Percentiles rank a stretch among this genome's conserved stretches.
Evolutionary conservation across 2,113 vertebrate genomes (phyloP).

Genomic region (Mesembrinibis cayennensis): DNA sequence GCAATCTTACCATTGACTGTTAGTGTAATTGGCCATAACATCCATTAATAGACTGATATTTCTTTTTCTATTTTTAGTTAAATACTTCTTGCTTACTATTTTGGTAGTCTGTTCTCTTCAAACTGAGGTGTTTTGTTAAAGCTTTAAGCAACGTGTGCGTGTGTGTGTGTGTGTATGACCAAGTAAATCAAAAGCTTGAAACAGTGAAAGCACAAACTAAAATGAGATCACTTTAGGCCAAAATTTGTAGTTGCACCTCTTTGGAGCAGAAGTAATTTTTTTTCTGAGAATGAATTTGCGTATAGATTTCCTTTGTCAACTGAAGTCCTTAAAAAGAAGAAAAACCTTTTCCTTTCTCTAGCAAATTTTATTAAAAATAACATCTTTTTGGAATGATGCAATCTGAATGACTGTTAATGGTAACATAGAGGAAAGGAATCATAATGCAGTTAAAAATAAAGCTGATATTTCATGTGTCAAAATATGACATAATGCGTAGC

Average conservation of each 20-base stretch:
- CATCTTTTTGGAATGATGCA: neutral
- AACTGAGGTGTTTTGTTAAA: neutral
- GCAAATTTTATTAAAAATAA: neutral
- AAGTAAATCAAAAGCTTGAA: neutral
- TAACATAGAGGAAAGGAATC: neutral
- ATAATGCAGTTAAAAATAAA: neutral
- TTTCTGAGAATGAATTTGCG: neutral
- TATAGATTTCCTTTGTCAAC: neutral
- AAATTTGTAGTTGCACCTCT: neutral
- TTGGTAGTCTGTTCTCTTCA: neutral
- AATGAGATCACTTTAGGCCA: neutral
- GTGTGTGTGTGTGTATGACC: accelerated
- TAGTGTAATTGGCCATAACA: neutral
- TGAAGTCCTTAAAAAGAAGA: neutral
- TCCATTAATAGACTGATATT: neutral
- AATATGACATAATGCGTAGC: neutral
- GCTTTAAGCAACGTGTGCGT: neutral
- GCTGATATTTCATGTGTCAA: neutral
- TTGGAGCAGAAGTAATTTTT: neutral
- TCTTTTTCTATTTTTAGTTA: neutral
- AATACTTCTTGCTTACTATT: neutral
- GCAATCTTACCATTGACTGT: neutral
- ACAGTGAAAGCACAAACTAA: neutral
- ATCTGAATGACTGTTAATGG: neutral
- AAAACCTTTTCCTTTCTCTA: neutral